Evolutionary conservation across 2,113 vertebrate genomes (phyloP).

Genomic region (Sciurus niger): DNA sequence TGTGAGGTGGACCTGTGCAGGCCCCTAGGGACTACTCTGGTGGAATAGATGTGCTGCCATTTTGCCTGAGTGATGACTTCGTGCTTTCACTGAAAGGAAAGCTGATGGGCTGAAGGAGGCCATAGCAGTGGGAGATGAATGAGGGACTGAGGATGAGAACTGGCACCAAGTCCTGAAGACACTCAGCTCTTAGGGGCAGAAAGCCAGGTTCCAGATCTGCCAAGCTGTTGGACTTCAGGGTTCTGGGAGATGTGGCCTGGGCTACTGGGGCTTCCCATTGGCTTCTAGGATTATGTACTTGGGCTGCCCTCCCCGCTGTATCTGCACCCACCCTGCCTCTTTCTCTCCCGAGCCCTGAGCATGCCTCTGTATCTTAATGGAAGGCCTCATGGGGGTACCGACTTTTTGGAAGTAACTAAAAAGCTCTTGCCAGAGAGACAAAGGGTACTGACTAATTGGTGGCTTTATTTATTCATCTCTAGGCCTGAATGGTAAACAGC

Average conservation of each 20-base stretch:
- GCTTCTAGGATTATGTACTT: neutral
- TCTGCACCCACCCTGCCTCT: neutral
- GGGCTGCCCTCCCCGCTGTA: neutral
- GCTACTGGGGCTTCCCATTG: neutral
- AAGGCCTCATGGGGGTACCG: slow-evolving; percentile 47
- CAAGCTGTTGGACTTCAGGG: neutral
- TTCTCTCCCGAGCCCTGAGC: neutral
- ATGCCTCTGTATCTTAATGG: slow-evolving; percentile 41
- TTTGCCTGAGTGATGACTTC: neutral
- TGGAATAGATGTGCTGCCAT: no score
- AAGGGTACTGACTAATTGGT: slow-evolving; percentile 78
- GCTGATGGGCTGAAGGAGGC: neutral
- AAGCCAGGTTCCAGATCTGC: neutral
- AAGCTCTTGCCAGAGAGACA: slow-evolving; percentile 71
- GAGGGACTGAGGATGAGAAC: neutral
- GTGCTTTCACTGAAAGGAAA: neutral
- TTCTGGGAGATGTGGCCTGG: no score
- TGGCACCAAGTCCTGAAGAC: neutral
- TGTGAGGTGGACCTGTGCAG: neutral
- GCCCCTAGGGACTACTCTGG: neutral
- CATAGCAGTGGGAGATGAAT: neutral
- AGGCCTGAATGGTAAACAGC: slow-evolving; percentile 84
- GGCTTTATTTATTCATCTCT: slow-evolving; percentile 81
- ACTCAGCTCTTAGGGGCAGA: neutral
- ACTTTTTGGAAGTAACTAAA: slow-evolving; percentile 65